Evolutionary conservation across 2,113 vertebrate genomes (phyloP).

Genomic region (Cebidichthys violaceus): DNA sequence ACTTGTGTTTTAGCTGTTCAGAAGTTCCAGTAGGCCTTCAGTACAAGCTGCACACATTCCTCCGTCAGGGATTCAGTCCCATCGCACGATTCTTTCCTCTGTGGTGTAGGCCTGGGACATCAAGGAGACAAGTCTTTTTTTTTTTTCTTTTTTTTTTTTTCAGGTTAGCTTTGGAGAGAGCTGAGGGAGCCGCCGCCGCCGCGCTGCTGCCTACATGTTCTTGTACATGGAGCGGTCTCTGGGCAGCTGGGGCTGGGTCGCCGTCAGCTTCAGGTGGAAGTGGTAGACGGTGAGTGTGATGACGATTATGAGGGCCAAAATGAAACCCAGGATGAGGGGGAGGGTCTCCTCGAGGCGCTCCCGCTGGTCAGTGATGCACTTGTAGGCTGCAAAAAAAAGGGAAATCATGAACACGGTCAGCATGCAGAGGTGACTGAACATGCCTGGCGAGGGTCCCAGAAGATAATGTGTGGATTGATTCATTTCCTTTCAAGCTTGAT

Average conservation of each 20-base stretch:
- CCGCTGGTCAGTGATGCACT: slow-evolving; percentile 94
- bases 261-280: slow-evolving; percentile 95
- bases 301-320: slow-evolving; percentile 91
- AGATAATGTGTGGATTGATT: background rate
- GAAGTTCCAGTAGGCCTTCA: slow-evolving; percentile 38
- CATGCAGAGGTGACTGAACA: background rate
- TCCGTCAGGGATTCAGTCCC: slow-evolving; percentile 49
- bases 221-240: slow-evolving; percentile 96
- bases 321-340: slow-evolving; percentile 94
- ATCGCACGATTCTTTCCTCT: slow-evolving; percentile 26
- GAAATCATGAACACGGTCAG: slow-evolving; percentile 36
- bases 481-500: background rate
- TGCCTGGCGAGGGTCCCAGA: background rate
- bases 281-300: slow-evolving; percentile 93
- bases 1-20: slow-evolving; percentile 5
- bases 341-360: slow-evolving; percentile 95
- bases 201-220: slow-evolving; percentile 88
- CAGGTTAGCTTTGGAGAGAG: slow-evolving; percentile 54
- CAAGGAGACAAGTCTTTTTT: slow-evolving; percentile 45
- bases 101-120: slow-evolving; percentile 48
- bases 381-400: slow-evolving; percentile 87
- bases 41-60: slow-evolving; percentile 34
- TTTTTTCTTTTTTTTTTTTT: background rate
- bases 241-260: slow-evolving; percentile 90
- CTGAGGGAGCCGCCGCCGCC: slow-evolving; percentile 19